Percentiles rank a stretch among this genome's conserved stretches.
Conservation (phyloP, 2,888 invertebrate species). For the Pseudanteris insignis region DNA sequence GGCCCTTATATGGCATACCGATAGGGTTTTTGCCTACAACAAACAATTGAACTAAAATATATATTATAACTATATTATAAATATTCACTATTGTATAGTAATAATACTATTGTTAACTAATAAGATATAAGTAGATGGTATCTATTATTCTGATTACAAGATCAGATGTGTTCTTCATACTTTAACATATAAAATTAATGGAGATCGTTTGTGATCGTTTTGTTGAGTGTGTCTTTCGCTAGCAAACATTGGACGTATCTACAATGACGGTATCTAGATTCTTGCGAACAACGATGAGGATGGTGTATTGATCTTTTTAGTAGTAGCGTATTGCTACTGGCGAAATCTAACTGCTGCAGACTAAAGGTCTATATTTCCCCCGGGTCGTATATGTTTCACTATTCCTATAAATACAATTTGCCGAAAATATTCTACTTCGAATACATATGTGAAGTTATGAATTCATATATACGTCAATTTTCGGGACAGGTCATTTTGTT, state of each 20-base stretch:
- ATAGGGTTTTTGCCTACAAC: too few relatives aligned
- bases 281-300: constrained; percentile 56
- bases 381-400: constrained; percentile 64
- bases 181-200: too few relatives aligned
- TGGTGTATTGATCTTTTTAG: constrained; percentile 67
- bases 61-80: too few relatives aligned
- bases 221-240: constrained; percentile 45
- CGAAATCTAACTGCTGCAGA: constrained; percentile 59
- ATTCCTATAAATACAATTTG: constrained; percentile 67
- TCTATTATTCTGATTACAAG: too few relatives aligned
- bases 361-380: constrained; percentile 66
- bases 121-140: too few relatives aligned
- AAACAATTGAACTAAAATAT: too few relatives aligned
- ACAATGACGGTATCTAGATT: constrained; percentile 57
- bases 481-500: constrained; percentile 33
- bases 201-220: too few relatives aligned
- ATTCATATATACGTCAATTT: constrained; percentile 39
- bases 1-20: too few relatives aligned
- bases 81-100: too few relatives aligned
- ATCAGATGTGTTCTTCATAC: too few relatives aligned
- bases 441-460: constrained; percentile 42
- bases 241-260: constrained; percentile 46
- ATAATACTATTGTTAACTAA: too few relatives aligned
- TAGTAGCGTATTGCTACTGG: constrained; percentile 61
- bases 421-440: constrained; percentile 58